Base-by-base conservation (phyloP, 2,888 invertebrate genomes). In the Caenorhabditis zanzibari region DNA sequence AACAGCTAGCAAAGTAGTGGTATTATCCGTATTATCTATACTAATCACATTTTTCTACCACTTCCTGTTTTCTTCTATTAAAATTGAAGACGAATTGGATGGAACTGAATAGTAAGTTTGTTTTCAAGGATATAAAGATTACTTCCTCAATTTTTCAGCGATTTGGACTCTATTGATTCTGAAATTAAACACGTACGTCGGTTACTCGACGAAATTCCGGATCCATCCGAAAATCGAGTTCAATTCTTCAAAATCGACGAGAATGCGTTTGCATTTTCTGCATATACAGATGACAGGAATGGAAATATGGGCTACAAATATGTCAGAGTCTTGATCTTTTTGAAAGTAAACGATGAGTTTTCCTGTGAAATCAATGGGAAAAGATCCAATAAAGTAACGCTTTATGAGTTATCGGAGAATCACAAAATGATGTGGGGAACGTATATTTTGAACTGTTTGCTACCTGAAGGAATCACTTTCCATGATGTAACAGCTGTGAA, bases 341-440 rank as follows among this genome's bases (percentile, higher is more conserved):
- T 82, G 3, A 73, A 44, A 10, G 7, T 26, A 44, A 19, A 49
- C 19, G 73, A 77, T 10, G 58, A 54, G 5, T 79, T 79, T 19
- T 58, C 32, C 7, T 83, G 83, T 54, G 56, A 54, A 28, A 56
- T 82, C 3, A 74, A 79, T 24, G 66, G 68, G 7, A 64, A 61
- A 16, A 16, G 19, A 49, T 77, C 82, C 0, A n/a, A 35, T 10
- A 44, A 47, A 24, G 68, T 61, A 2, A 41, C 41, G 9, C 49
- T 81, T 19, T 88, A 88, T 54, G 86, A 85, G 69, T 77, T 88
- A 16, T 83, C 87, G 3, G 87, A 88, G 41, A 88, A 88, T 52
- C 87, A 88, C 49, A 32, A 26, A 12, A 81, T 64, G 71, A 66
- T 41, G 7, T 82, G 54, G 64, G 61, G 82, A 44, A 56, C 82